phyloP scores from a whole-genome alignment of 2,797 vertebrate genomes.

The Artibeus jamaicensis region DNA sequence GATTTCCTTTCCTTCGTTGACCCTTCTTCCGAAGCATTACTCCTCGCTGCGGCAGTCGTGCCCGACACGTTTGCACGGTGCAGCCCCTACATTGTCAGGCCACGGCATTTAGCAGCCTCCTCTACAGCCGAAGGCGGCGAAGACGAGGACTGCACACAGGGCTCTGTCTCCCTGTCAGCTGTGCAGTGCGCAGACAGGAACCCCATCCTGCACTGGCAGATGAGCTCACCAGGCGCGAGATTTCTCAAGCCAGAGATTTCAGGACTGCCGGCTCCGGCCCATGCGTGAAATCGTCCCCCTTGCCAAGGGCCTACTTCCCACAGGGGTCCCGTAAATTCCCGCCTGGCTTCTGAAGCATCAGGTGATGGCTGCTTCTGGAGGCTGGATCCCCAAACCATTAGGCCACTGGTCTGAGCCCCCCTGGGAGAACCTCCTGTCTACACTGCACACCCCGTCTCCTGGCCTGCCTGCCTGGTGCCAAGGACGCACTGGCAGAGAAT shows the following conservation, averaged over 20 bases:
- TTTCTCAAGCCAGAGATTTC: neutral
- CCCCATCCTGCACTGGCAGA: neutral
- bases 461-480: slow-evolving; percentile 51
- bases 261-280: slow-evolving; percentile 25
- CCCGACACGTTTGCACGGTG: neutral
- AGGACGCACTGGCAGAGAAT: slow-evolving; percentile 46
- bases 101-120: neutral
- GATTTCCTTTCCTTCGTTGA: neutral
- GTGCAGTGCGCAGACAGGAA: neutral
- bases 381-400: slow-evolving; percentile 7
- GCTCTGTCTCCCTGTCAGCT: neutral
- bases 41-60: neutral
- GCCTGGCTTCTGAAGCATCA: slow-evolving; percentile 22
- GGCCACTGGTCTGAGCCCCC: neutral
- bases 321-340: slow-evolving; percentile 10
- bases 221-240: slow-evolving; percentile 34
- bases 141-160: neutral
- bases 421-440: neutral
- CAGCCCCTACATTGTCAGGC: neutral
- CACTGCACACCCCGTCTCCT: neutral
- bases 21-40: neutral
- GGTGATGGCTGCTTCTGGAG: neutral
- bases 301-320: slow-evolving; percentile 50
- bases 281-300: slow-evolving; percentile 8
- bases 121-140: neutral